Base-by-base conservation (phyloP, 2,113 vertebrate species). In the Paradoxurus hermaphroditus region DNA sequence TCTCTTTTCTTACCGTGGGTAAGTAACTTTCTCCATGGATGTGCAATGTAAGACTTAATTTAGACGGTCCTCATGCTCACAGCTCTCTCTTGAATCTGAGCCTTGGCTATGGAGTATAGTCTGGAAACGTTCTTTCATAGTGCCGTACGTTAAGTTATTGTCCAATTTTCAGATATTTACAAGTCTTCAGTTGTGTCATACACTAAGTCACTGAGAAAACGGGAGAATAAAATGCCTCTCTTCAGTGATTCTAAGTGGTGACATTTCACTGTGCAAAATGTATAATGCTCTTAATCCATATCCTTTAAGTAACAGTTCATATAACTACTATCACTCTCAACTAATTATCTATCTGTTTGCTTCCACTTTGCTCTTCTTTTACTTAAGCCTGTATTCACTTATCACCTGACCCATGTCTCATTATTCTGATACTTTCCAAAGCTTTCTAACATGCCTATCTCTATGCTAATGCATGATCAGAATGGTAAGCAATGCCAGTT, bases 161-260 rank as follows among this genome's bases (percentile, higher is more conserved):
- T 27, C 96, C 75, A 78, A 94, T 94, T 85, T 87, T 86, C 73
- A 91, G 14, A 41, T 94, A 96, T 93, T 95, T 96, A 23, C 56
- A 90, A 73, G 13, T 83, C 70, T 59, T 59, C 77, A 96, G 93
- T 70, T 83, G 14, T 4, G 29, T 34, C 12, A 34, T 65, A 79
- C 1, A 91, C 7, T 87, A 72, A 46, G 27, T 81, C 56, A 83
- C 95, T 73, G 39, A 91, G 44, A 39, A 86, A 67, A 77, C 73
- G 18, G 83, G 65, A 44, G 77, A 92, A 92, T 94, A 4, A 72
- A 92, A 63, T 83, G 34, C 0, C 1, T 67, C 65, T 92, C 39
- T 94, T 92, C 51, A 67, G 16, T 56, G 41, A 77, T 92, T 92
- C 39, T 62, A 78, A 96, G 25, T 95, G 65, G 25, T 86, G 10